Base-by-base conservation (phyloP, 2,797 vertebrate genomes). In the Diplodus sargus region DNA sequence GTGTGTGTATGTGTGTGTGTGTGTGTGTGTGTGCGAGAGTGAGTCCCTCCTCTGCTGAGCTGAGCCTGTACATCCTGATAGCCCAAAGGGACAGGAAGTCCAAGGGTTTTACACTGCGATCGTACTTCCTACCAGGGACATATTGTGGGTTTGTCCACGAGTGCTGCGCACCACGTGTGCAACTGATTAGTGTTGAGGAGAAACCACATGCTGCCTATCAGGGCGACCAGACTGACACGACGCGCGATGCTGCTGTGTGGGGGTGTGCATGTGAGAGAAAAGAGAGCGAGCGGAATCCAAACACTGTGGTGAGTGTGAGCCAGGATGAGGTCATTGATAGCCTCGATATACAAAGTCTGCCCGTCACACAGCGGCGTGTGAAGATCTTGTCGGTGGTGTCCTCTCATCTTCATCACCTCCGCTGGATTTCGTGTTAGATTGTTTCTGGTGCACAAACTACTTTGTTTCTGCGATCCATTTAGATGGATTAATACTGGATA, bases 191-290 rank as follows among this genome's bases (percentile, higher is more conserved):
- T 76, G 67, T 69, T 71, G 78, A 81, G 66, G 74, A 85, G 70
- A 87, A 93, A 92, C 89, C 82, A 75, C 91, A 91, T 63, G 86
- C 70, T 77, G 84, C 78, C 76, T 93, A 93, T 94, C 94, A 86
- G 78, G 66, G 56, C 49, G 6, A 70, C 65, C 93, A 94, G 91
- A 85, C 82, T 73, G 74, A 80, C 77, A 34, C 56, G 51, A 61
- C 28, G 52, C 82, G 82, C 66, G 58, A 12, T 25, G 58, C 45
- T 76, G 76, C 59, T 80, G 66, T 65, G 51, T 79, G 63, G 83
- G 62, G 4, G 61, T 17, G 64, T 51, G 42, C 72, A 76, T 28
- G 18, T 17, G 17, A 3, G 45, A 64, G 23, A 64, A 51, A 73
- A 63, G n/a, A 9, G 56, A 34, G 39, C 71, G n/a, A 72, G 51